Evolutionary conservation across 2,113 vertebrate species (phyloP), one percentile per base, ranked within the genome.

Genomic region (Ceyx margarethae): DNA sequence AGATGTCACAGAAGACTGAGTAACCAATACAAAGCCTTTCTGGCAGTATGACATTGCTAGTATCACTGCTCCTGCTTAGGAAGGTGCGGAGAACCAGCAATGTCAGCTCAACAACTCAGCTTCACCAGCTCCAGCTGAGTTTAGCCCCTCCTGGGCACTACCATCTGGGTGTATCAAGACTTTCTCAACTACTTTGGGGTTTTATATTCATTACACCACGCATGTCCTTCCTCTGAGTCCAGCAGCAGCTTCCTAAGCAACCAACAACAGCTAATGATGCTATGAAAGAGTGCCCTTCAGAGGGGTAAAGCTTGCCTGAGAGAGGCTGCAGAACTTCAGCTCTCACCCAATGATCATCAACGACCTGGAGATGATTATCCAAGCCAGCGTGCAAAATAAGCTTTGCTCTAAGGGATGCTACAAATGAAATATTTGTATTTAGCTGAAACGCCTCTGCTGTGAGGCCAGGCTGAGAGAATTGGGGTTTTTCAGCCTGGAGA

Each of bases 201-300:
- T 80, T 35, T 3, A 21, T 10, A 10, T 22, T 74, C 77, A 14
- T 12, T 2, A 71, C 61, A 64, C 57, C 1, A n/a, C 4, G 62
- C 71, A 65, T 12, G 1, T 48, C 72, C 71, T 40, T 61, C 53
- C 78, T 17, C 62, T 12, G 40, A 51, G 69, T 37, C 48, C 25
- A 81, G 90, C 69, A 78, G 89, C 69, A 84, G 87, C 91, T 85
- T 61, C 91, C 69, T 51, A 29, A 84, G 88, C 57, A 88, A 53
- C 65, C 81, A 81, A 11, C 11, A 45, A 3, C 9, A 40, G 25
- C 1, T 4, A 60, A 71, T 2, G 43, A 35, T 35, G 80, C 17
- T 31, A 78, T 35, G 80, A 83, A 82, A 21, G 29, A 37, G 64
- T 60, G 82, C 40, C 57, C 81, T 58, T 79, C 0, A 28, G 71